Evolutionary conservation across 2,113 vertebrate genomes (phyloP).

Genomic region (Isichthys henryi): DNA sequence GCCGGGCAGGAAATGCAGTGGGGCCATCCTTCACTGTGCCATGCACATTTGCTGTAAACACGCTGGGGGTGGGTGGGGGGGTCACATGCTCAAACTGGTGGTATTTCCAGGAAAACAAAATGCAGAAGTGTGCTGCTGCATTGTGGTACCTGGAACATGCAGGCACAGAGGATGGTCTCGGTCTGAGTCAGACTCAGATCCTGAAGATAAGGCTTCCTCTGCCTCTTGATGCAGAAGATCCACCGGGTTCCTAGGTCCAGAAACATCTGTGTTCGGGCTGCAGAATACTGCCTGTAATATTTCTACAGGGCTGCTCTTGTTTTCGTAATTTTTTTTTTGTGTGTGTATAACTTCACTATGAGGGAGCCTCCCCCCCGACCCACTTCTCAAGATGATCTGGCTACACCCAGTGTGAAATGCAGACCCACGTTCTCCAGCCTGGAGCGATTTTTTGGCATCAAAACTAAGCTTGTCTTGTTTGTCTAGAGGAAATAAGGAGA

Average conservation of each 20-base stretch:
- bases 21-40: not conserved
- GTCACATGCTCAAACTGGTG: not conserved
- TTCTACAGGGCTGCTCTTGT: not conserved
- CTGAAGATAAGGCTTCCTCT: not conserved
- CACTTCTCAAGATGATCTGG: not conserved
- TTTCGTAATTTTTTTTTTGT: not conserved
- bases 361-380: not conserved
- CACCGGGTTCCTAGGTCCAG: not conserved
- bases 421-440: not conserved
- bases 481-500: not conserved
- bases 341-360: not conserved
- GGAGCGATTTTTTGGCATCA: not conserved
- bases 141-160: not conserved
- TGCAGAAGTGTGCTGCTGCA: not conserved
- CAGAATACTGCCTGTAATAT: not conserved
- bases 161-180: not conserved
- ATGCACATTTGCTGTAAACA: not conserved
- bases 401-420: not conserved
- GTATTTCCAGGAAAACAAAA: constrained; percentile 1
- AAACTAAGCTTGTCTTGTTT: not conserved
- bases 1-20: not conserved
- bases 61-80: not conserved
- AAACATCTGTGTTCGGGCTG: not conserved
- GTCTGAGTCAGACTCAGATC: not conserved
- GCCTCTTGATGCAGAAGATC: not conserved